Evolutionary conservation across 92 coral and sea anemone species (phyloP).

Genomic region (Actinernus sp.): DNA sequence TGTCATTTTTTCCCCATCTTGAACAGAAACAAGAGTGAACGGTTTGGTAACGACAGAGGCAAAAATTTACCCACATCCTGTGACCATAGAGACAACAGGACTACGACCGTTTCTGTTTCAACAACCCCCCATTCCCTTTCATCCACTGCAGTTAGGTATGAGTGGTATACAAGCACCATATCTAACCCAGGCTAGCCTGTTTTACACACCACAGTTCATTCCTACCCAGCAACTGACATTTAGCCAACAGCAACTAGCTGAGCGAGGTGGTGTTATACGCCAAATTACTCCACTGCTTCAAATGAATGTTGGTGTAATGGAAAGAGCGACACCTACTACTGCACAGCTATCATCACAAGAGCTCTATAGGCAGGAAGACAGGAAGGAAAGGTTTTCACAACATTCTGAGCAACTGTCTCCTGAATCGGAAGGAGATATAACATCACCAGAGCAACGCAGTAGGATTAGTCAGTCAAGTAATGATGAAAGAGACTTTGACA

Average conservation of each 20-base stretch:
- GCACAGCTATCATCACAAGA: not conserved
- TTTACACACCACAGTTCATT: slow-evolving; percentile 74
- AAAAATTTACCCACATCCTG: slow-evolving; percentile 46
- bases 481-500: slow-evolving; percentile 13
- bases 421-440: not conserved
- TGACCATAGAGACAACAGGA: slow-evolving; percentile 31
- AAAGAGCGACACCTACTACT: not conserved
- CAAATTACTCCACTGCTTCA: slow-evolving; percentile 66
- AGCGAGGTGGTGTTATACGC: slow-evolving; percentile 5
- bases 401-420: not conserved
- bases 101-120: slow-evolving; percentile 72
- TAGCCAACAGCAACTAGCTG: slow-evolving; percentile 43
- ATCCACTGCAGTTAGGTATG: slow-evolving; percentile 45
- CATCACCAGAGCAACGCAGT: not conserved
- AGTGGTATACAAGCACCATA: slow-evolving; percentile 58
- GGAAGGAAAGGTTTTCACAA: too few relatives aligned
- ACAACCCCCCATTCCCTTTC: slow-evolving; percentile 56
- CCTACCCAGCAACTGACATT: slow-evolving; percentile 64
- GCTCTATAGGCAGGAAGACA: not conserved
- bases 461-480: slow-evolving; percentile 2
- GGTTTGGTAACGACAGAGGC: slow-evolving; percentile 22
- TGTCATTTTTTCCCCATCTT: too few relatives aligned
- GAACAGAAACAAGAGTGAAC: slow-evolving; percentile 5
- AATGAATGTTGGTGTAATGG: slow-evolving; percentile 39
- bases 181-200: slow-evolving; percentile 78